A percentile compares a stretch with the other conserved stretches of the same genome.
phyloP scores from a whole-genome alignment of 2,888 invertebrate species.

The Microplitis deprimator region DNA sequence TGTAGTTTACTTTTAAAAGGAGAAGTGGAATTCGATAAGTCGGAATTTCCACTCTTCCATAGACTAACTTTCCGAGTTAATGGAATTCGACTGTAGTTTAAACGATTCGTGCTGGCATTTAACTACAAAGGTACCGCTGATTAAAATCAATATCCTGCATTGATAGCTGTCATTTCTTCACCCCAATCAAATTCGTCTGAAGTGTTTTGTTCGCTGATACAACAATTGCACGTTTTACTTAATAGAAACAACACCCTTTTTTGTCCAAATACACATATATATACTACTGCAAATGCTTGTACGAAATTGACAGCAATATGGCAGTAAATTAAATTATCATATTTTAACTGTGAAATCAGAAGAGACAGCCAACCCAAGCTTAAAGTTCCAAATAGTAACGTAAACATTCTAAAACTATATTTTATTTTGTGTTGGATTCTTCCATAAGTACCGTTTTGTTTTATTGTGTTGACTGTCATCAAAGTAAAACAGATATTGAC shows the following conservation, averaged over 20 bases:
- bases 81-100: too few relatives aligned
- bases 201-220: constrained; percentile 76
- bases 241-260: constrained; percentile 85
- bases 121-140: too few relatives aligned
- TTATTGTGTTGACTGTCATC: constrained; percentile 85
- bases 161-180: constrained; percentile 91
- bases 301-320: constrained; percentile 84
- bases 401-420: constrained; percentile 87
- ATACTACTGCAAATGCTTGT: constrained; percentile 82
- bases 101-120: too few relatives aligned
- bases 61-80: too few relatives aligned
- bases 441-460: constrained; percentile 86
- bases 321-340: constrained; percentile 81
- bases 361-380: constrained; percentile 84
- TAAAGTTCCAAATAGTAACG: constrained; percentile 83
- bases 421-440: constrained; percentile 89
- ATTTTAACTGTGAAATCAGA: constrained; percentile 82
- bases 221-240: constrained; percentile 81
- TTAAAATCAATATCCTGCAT: constrained; percentile 74
- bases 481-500: constrained; percentile 86
- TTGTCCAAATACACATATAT: constrained; percentile 84
- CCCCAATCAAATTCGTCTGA: constrained; percentile 85
- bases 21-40: too few relatives aligned
- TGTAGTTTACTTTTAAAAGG: too few relatives aligned
- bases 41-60: too few relatives aligned